phyloP scores from a whole-genome alignment of 2,888 invertebrate genomes.

The Sclerodermus sp. region DNA sequence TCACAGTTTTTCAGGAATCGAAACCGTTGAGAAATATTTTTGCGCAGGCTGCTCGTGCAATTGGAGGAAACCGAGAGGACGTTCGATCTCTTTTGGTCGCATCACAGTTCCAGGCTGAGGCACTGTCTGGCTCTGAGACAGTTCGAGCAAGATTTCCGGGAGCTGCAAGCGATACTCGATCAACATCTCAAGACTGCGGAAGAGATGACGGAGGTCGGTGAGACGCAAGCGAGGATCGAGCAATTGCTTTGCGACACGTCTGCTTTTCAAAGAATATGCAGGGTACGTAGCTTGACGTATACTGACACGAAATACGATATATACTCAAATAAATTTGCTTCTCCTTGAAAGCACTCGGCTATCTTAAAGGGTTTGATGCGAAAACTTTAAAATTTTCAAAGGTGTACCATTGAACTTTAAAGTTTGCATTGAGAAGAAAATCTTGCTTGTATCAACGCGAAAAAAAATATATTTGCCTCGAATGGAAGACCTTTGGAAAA shows the following conservation, averaged over 20 bases:
- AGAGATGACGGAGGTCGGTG: slow-evolving; percentile 87
- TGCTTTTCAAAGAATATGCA: slow-evolving; percentile 76
- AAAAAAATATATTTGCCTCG: too few relatives aligned
- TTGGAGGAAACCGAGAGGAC: slow-evolving; percentile 92
- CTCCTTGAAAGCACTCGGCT: too few relatives aligned
- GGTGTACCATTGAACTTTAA: background rate
- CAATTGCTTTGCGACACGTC: slow-evolving; percentile 76
- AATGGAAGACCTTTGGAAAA: too few relatives aligned
- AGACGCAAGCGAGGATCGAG: slow-evolving; percentile 81
- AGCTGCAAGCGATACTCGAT: slow-evolving; percentile 82
- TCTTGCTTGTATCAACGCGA: too few relatives aligned
- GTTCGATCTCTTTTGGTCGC: slow-evolving; percentile 93
- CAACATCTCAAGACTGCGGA: slow-evolving; percentile 75
- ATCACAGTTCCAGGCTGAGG: slow-evolving; percentile 85
- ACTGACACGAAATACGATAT: background rate
- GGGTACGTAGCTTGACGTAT: slow-evolving; percentile 50
- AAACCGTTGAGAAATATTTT: slow-evolving; percentile 1
- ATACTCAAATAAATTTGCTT: background rate
- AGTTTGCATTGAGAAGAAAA: background rate
- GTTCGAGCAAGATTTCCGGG: slow-evolving; percentile 94
- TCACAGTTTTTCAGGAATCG: background rate
- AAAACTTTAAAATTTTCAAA: background rate
- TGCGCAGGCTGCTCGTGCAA: slow-evolving; percentile 80
- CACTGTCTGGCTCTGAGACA: slow-evolving; percentile 88
- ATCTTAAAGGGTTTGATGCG: background rate